Conservation (phyloP, 2,797 vertebrate species). For the Scleropages formosus region DNA sequence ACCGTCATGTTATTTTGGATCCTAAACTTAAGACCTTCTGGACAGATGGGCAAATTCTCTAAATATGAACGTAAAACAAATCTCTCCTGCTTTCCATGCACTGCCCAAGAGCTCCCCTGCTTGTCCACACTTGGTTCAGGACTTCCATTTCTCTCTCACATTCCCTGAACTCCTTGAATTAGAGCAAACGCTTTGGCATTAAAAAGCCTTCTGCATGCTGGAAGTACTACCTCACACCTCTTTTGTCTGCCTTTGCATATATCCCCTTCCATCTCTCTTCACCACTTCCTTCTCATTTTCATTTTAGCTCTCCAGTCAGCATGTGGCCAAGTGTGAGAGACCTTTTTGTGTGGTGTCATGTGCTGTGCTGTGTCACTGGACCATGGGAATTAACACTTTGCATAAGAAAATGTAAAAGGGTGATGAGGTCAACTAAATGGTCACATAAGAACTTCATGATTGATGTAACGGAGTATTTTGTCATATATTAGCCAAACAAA, state of each 20-base stretch:
- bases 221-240: no score
- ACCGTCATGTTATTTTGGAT: not conserved
- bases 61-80: no score
- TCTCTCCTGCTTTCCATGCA: no score
- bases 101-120: no score
- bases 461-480: not conserved
- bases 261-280: not conserved
- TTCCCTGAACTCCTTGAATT: no score
- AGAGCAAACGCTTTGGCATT: no score
- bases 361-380: no score
- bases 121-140: not conserved
- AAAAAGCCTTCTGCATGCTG: no score
- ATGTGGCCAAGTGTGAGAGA: not conserved
- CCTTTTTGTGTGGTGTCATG: not conserved
- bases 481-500: not conserved
- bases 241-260: not conserved
- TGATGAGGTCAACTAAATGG: not conserved
- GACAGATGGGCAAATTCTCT: no score
- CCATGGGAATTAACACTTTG: constrained; percentile 10
- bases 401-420: not conserved
- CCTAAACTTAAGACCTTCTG: not conserved
- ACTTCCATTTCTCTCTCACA: not conserved
- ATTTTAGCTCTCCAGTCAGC: not conserved
- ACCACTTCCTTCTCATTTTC: not conserved
- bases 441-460: not conserved